Conservation (phyloP, 2,113 vertebrate genomes). For the Maccullochella peelii region DNA sequence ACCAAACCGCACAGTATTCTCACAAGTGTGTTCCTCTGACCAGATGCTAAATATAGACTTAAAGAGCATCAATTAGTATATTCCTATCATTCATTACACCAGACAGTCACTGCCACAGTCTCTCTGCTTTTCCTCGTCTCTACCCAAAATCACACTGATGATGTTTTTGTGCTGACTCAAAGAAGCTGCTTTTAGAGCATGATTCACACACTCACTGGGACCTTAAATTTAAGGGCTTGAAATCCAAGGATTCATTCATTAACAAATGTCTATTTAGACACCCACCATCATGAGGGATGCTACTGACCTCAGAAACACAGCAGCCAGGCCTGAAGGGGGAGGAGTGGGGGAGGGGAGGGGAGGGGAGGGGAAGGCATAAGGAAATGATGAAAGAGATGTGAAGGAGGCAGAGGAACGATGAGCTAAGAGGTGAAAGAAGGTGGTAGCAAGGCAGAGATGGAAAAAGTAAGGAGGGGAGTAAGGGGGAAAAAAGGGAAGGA, state of each 20-base stretch:
- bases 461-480: constrained; percentile 22
- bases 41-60: constrained; percentile 46
- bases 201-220: background rate
- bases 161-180: constrained; percentile 20
- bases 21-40: constrained; percentile 1
- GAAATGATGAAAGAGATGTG: constrained; percentile 8
- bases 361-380: background rate
- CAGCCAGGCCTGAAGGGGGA: constrained; percentile 18
- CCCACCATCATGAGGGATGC: constrained; percentile 1
- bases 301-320: constrained; percentile 39
- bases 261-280: background rate
- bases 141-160: background rate
- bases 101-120: constrained; percentile 1
- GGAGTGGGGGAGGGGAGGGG: constrained; percentile 15
- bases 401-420: background rate
- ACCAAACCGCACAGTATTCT: constrained; percentile 41
- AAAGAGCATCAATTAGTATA: constrained; percentile 36
- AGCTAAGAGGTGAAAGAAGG: background rate
- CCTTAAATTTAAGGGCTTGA: background rate
- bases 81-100: constrained; percentile 34
- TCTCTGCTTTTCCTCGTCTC: background rate
- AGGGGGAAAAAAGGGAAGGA: background rate
- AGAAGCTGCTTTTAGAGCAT: constrained; percentile 9
- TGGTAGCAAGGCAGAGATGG: background rate
- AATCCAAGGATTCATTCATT: background rate